These are phyloP conservation scores for Dolichotis patagonum DNA, from an alignment of 2,113 vertebrate genomes.

Conservation along the genomic window DNA sequence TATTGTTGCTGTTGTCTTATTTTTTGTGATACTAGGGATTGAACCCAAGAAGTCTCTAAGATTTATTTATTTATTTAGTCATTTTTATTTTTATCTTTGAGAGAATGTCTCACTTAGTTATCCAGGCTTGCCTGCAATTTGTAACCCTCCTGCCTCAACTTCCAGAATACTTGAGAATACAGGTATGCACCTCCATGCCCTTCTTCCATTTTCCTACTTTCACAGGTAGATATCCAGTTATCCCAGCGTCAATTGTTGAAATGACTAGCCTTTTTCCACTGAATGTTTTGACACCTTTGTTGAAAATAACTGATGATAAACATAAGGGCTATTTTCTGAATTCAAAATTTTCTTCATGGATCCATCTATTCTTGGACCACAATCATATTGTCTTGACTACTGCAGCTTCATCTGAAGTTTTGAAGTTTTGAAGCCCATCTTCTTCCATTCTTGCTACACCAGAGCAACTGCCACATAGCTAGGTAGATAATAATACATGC, in stretches of 20 bases:
- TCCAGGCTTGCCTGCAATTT: background rate
- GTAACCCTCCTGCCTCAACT: background rate
- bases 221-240: background rate
- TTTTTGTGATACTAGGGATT: background rate
- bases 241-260: background rate
- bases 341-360: background rate
- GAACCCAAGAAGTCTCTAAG: background rate
- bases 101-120: background rate
- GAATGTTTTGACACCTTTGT: background rate
- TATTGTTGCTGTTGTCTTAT: background rate
- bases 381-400: background rate
- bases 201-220: background rate
- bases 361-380: background rate
- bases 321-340: background rate
- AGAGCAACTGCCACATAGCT: background rate
- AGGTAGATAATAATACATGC: background rate
- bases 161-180: background rate
- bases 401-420: background rate
- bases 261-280: background rate
- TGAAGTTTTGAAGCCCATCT: background rate
- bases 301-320: background rate
- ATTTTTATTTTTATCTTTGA: background rate
- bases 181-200: background rate
- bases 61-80: background rate
- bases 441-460: background rate